These are phyloP conservation scores for Pogonus chalceus DNA, from an alignment of 1,140 invertebrate species.

Conservation along the genomic window DNA sequence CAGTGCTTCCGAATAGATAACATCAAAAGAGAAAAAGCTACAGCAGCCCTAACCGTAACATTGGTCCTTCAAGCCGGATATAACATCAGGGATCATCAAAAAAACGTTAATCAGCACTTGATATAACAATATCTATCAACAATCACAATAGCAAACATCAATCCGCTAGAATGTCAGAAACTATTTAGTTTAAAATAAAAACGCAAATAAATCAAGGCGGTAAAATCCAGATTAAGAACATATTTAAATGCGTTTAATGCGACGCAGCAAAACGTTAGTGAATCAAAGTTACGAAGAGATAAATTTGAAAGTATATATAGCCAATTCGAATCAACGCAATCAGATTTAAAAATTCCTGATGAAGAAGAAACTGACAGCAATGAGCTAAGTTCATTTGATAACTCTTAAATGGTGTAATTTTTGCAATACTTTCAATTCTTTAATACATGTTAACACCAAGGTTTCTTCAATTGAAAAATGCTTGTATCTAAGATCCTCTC, in stretches of 20 bases:
- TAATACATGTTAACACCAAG: constrained; percentile 22
- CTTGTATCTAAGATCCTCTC: constrained; percentile 24
- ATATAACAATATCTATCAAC: too few species aligned
- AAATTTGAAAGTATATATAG: neutral
- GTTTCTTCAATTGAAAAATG: constrained; percentile 25
- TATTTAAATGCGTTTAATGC: neutral
- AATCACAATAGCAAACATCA: too few species aligned
- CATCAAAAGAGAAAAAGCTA: too few species aligned
- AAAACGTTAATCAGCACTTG: too few species aligned
- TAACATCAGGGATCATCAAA: too few species aligned
- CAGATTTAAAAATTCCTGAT: neutral
- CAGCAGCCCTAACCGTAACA: too few species aligned
- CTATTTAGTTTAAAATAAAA: neutral
- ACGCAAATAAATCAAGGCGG: neutral
- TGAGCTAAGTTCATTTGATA: neutral
- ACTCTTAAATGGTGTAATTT: constrained; percentile 23
- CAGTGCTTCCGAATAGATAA: too few species aligned
- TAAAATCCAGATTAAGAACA: too few species aligned
- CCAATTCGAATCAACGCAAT: neutral
- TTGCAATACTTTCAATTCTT: constrained; percentile 23
- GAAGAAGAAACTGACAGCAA: neutral
- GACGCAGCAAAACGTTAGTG: neutral
- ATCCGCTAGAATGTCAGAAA: neutral
- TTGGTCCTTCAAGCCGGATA: too few species aligned
- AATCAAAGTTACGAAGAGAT: neutral